phyloP scores from a whole-genome alignment of 2,888 invertebrate genomes.

The Teleogryllus oceanicus region DNA sequence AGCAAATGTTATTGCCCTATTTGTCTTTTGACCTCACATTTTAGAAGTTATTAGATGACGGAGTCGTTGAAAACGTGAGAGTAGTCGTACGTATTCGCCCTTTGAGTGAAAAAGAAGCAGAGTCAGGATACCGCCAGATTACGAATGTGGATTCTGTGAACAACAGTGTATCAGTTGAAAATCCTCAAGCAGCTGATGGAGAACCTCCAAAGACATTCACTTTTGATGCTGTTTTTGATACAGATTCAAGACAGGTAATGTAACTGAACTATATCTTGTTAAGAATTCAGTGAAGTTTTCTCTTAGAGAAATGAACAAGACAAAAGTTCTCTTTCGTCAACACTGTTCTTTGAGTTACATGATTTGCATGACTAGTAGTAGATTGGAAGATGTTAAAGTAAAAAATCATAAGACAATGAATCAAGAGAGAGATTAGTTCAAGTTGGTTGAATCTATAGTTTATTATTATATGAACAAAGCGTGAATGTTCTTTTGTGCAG shows the following conservation, averaged over 20 bases:
- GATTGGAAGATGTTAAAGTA: too few species aligned
- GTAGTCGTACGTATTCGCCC: conserved; percentile 95
- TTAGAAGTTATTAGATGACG: conserved; percentile 41
- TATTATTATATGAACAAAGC: too few species aligned
- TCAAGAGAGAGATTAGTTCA: too few species aligned
- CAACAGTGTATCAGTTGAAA: conserved; percentile 72
- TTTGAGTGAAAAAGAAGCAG: conserved; percentile 78
- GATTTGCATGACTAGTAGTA: too few species aligned
- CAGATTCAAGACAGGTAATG: conserved; percentile 73
- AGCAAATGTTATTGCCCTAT: too few species aligned
- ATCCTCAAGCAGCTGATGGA: conserved; percentile 65
- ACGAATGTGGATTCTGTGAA: conserved; percentile 74
- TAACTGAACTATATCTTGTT: neutral
- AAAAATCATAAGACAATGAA: too few species aligned
- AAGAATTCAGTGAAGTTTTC: conserved; percentile 21
- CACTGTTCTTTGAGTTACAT: too few species aligned
- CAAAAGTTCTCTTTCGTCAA: neutral
- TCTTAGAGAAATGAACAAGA: conserved; percentile 28
- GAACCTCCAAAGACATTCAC: conserved; percentile 86
- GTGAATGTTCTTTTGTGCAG: conserved; percentile 49
- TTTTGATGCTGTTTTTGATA: conserved; percentile 92
- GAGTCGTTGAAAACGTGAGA: conserved; percentile 87
- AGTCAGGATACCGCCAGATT: conserved; percentile 66
- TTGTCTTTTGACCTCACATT: too few species aligned
- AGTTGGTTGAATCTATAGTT: too few species aligned